These are phyloP conservation scores for Ophion obscuratus DNA, from an alignment of 2,888 invertebrate species.

Conservation along the genomic window DNA sequence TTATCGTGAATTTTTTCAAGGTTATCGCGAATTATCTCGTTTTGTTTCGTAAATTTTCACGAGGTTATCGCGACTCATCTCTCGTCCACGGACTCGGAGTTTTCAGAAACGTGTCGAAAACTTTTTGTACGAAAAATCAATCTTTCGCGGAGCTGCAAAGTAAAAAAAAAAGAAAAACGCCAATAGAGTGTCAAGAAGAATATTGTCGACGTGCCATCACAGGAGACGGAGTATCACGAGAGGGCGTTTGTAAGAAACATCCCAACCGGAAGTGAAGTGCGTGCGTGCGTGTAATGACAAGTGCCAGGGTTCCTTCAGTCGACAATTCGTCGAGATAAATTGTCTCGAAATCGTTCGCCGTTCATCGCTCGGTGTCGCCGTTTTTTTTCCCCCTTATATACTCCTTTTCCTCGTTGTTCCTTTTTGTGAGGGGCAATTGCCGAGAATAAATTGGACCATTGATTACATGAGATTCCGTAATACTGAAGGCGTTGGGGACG, in stretches of 20 bases:
- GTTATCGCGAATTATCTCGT: not conserved
- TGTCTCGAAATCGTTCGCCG: not conserved
- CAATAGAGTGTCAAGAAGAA: not conserved
- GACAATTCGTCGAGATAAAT: not conserved
- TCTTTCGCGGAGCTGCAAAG: not conserved
- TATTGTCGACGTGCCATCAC: not conserved
- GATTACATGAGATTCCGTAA: conserved; percentile 63
- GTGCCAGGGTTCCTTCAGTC: not conserved
- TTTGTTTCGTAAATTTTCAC: not conserved
- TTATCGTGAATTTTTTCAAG: too few relatives aligned
- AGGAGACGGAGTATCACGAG: not conserved
- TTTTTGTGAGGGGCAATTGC: not conserved
- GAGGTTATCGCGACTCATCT: not conserved
- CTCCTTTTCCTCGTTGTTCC: not conserved
- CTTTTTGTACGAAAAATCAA: not conserved
- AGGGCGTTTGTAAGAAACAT: not conserved
- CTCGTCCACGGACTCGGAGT: too few relatives aligned
- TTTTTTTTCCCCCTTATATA: not conserved
- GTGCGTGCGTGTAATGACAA: not conserved
- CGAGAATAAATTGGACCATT: not conserved
- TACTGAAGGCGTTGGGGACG: conserved; percentile 65
- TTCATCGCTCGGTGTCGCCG: not conserved
- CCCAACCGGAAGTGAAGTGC: not conserved
- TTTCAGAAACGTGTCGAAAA: too few relatives aligned
- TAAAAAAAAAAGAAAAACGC: not conserved